A percentile compares a stretch with the other conserved stretches of the same genome.
Evolutionary conservation across 2,888 invertebrate species (phyloP).

Genomic region (Glomeris marginata): DNA sequence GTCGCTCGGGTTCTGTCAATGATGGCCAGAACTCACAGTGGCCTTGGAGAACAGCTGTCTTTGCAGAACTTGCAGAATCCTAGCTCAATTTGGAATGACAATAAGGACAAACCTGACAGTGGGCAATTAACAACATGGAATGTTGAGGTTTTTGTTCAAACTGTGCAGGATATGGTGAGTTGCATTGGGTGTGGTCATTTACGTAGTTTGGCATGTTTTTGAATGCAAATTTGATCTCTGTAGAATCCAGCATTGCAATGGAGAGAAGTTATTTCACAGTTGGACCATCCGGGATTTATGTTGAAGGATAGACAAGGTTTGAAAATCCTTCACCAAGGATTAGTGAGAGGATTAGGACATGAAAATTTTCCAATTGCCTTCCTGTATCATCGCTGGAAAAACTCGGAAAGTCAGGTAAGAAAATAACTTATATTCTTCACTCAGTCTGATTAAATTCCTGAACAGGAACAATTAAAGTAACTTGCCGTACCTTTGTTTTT

Average conservation of each 20-base stretch:
- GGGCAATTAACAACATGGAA: conserved; percentile 59
- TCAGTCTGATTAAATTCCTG: too few species aligned
- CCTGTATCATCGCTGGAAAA: conserved; percentile 82
- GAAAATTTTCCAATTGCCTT: conserved; percentile 58
- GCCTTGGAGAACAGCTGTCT: conserved; percentile 43
- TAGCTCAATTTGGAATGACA: conserved; percentile 25
- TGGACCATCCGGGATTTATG: conserved; percentile 81
- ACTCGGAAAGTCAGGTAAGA: conserved; percentile 64
- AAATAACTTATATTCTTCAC: neutral
- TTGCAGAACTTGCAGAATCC: conserved; percentile 20
- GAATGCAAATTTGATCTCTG: conserved; percentile 13
- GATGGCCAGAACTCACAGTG: conserved; percentile 70
- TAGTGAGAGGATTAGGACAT: conserved; percentile 59
- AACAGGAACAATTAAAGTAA: too few species aligned
- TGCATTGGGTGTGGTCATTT: conserved; percentile 1
- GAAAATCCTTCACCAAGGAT: conserved; percentile 61
- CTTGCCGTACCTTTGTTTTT: conserved; percentile 9
- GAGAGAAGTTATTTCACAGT: conserved; percentile 79
- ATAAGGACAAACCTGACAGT: conserved; percentile 23
- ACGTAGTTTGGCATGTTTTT: neutral
- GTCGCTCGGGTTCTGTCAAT: conserved; percentile 72
- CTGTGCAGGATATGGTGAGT: conserved; percentile 68
- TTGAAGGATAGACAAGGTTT: conserved; percentile 76
- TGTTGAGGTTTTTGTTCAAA: conserved; percentile 80
- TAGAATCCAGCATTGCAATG: conserved; percentile 61